These are phyloP conservation scores for Acrossocheilus fasciatus DNA, from an alignment of 2,797 vertebrate species.

Conservation along the genomic window DNA sequence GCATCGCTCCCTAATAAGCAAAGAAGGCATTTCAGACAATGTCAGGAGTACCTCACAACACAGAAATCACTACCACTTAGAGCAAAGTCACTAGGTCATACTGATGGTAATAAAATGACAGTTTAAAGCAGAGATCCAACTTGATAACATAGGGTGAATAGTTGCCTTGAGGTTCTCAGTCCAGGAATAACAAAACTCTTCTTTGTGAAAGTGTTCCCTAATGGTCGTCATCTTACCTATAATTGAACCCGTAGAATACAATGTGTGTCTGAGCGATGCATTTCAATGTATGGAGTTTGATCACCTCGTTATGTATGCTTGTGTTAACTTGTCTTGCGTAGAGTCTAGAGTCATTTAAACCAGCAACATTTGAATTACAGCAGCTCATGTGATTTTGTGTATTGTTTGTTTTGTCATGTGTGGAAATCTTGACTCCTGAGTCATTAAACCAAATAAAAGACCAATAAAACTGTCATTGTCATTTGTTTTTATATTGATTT, in stretches of 20 bases:
- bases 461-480: constrained; percentile 2
- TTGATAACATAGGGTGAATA: neutral
- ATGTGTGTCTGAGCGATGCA: constrained; percentile 10
- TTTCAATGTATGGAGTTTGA: constrained; percentile 25
- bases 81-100: neutral
- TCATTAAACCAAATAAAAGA: constrained; percentile 39
- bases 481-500: neutral
- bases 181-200: constrained; percentile 7
- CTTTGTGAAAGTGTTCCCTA: constrained; percentile 14
- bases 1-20: neutral
- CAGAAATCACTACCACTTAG: neutral
- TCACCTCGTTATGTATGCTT: constrained; percentile 6
- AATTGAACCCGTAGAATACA: constrained; percentile 5
- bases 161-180: constrained; percentile 18
- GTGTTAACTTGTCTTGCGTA: neutral
- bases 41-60: neutral
- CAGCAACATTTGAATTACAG: too few species aligned
- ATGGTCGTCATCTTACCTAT: neutral
- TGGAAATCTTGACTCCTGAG: constrained; percentile 27
- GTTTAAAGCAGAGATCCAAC: neutral
- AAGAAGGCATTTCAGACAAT: constrained; percentile 1
- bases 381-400: neutral
- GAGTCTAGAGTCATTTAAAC: too few species aligned
- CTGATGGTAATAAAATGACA: neutral
- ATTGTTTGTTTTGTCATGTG: constrained; percentile 23